Base-by-base conservation (phyloP, 2,888 invertebrate species). In the Agapostemon virescens region DNA sequence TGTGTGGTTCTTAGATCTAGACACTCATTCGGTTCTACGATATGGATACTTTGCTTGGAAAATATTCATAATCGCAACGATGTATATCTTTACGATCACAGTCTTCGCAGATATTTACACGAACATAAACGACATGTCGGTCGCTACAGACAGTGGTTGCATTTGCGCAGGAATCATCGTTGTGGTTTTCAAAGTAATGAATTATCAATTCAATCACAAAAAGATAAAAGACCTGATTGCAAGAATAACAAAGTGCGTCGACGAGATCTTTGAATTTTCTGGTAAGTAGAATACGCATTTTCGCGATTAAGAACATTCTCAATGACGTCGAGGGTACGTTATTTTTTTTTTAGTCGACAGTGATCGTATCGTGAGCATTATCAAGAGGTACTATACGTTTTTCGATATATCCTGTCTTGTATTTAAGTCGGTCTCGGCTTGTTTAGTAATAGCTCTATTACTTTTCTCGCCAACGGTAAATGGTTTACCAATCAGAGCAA, bases 121-220 rank as follows among this genome's bases (percentile, higher is more conserved):
- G 33, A 86, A 80, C 63, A 76, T 84, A 2, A 66, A 85, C 26
- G 83, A 90, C 33, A 63, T 90, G 23, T 80, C 87, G 23, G 82
- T 87, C 23, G 81, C 85, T 17, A 89, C 90, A 6, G 90, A 90
- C 76, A 87, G 88, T 63, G 90, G 89, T 15, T 90, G 90, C 69
- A 85, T 88, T 26, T 84, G 88, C 38, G 88, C 88, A 15, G 90
- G 90, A 3, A 87, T 89, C 42, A 52, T 79, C 7, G 87, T 90
- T 3, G 86, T 90, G 17, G 61, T 87, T 23, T 88, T 88, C 76
- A 90, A 90, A 36, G 52, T 86, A 33, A 85, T 90, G 58, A 83
- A 80, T 64, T 87, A 83, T 61, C 88, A 87, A 64, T 64, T 78
- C 7, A 80, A 74, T 4, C 87, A 76, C 0, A 69, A 80, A n/a